Evolutionary conservation across 2,797 vertebrate species (phyloP), one percentile per base, ranked within the genome.

Genomic region (Pangasius djambal): DNA sequence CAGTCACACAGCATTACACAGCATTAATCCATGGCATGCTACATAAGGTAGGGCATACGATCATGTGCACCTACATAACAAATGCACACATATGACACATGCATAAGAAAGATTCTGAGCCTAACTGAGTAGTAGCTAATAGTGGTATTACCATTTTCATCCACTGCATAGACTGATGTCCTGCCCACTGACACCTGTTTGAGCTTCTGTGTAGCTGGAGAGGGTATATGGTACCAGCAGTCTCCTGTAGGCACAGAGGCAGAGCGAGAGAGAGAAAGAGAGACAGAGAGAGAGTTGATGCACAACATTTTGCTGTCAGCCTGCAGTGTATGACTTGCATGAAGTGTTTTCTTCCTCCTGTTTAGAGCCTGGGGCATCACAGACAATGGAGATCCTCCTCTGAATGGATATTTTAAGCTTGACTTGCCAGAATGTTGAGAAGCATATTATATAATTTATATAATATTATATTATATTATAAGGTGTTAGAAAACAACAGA

Each of bases 151-250:
- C 99, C 97, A 0, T 98, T 98, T 92, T 97, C 97, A 92, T 99
- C 99, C 75, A 99, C 95, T 4, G 96, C 92, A 59, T 94, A 98
- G 65, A 99, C 97, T 0, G 98, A 98, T 0, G 97, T 99, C 94
- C 97, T 96, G n/a, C 99, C 99, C 0, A 99, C 97, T 0, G 98
- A 99, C 84, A 98, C 97, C 92, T 99, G 98, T 90, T 96, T 97
- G 85, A 99, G 90, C 93, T 97, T 98, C 93, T 99, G 98, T 59
- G 97, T 97, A 37, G 95, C 92, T 4, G 99, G 99, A 1, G 98
- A 96, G 0, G 98, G 98, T 91, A 99, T 98, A 92, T 99, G 98
- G 92, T 98, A 99, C 98, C 98, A 98, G 92, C 95, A 95, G 85
- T 98, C 97, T n/a, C 98, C 98, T 98, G 94, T 90, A 78, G 50